These are phyloP conservation scores for Parotia lawesii DNA, from an alignment of 2,113 vertebrate genomes.

Conservation along the genomic window DNA sequence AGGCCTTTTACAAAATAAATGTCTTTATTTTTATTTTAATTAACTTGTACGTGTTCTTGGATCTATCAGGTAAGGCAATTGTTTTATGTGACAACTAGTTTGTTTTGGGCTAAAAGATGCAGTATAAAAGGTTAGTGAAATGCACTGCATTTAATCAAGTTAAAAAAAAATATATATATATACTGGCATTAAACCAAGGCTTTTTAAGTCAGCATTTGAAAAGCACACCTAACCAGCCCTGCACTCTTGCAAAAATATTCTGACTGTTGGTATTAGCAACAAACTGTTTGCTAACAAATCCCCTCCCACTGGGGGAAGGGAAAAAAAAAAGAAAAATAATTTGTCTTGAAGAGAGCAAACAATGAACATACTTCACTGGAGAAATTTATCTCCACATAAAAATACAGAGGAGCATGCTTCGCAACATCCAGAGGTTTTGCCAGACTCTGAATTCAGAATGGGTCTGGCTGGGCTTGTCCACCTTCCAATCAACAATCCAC, in stretches of 20 bases:
- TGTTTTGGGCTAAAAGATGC: not conserved
- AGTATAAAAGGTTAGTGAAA: not conserved
- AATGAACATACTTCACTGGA: not conserved
- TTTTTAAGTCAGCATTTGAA: not conserved
- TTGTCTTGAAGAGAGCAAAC: not conserved
- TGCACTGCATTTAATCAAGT: not conserved
- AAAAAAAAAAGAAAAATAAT: not conserved
- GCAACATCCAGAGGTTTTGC: not conserved
- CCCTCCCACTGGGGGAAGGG: not conserved
- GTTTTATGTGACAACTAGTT: not conserved
- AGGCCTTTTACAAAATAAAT: not conserved
- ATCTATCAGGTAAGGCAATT: not conserved
- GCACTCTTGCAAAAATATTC: not conserved
- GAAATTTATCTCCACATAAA: not conserved
- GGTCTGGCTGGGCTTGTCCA: not conserved
- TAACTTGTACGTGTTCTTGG: not conserved
- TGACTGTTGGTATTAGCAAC: not conserved
- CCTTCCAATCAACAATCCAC: not conserved
- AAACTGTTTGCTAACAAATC: constrained; percentile 1
- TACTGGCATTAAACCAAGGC: not conserved
- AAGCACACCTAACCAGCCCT: not conserved
- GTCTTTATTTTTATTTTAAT: constrained; percentile 18
- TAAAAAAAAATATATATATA: not conserved
- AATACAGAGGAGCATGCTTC: not conserved
- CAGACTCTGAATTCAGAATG: not conserved